These are phyloP conservation scores for Heliconius himera DNA, from an alignment of 1,140 invertebrate genomes.

Conservation along the genomic window DNA sequence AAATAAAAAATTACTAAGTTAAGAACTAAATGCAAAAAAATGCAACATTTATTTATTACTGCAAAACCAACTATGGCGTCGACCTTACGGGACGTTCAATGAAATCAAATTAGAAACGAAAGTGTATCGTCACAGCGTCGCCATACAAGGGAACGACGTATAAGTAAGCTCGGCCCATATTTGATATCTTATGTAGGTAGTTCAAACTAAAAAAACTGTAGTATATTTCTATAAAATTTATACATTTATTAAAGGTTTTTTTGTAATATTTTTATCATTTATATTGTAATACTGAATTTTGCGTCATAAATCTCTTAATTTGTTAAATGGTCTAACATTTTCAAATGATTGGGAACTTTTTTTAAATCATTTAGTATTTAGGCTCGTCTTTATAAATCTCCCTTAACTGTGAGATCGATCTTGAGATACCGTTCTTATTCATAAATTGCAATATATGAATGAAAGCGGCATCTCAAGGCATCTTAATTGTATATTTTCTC, in stretches of 20 bases:
- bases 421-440: no score
- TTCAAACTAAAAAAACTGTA: not conserved
- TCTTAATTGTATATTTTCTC: no score
- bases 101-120: constrained; percentile 40
- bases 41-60: not conserved
- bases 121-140: constrained; percentile 36
- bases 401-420: no score
- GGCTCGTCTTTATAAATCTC: no score
- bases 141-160: constrained; percentile 41
- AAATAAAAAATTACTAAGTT: not conserved
- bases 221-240: not conserved
- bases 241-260: not conserved
- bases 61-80: not conserved
- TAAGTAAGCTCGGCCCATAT: constrained; percentile 35
- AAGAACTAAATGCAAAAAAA: not conserved
- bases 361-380: no score
- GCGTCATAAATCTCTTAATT: no score
- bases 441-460: no score
- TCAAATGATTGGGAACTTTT: no score
- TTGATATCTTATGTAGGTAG: constrained; percentile 16
- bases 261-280: no score
- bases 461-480: no score
- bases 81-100: constrained; percentile 34
- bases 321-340: no score
- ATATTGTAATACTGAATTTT: no score